Base-by-base conservation (phyloP, 2,888 invertebrate genomes). In the Eustalomyia histrio region DNA sequence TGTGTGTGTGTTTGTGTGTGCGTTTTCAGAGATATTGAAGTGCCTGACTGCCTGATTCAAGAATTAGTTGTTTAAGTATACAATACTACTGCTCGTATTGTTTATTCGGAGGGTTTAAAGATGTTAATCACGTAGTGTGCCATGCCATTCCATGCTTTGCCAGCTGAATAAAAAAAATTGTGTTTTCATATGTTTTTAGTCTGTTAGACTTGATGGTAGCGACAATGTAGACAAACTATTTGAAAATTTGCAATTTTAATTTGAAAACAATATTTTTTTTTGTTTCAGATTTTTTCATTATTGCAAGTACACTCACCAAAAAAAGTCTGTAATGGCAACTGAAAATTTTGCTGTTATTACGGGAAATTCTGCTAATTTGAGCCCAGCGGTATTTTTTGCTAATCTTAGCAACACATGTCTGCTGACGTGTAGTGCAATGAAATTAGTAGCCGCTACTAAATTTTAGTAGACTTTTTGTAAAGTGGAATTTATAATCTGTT, bases 201-300 rank as follows among this genome's bases (percentile, higher is more conserved):
- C 10, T 61, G 60, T 61, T 52, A 55, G 63, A 50, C 67, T 50
- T 12, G n/a, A n/a, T 14, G 24, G 18, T 7, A 64, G 14, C n/a
- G n/a, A n/a, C 35, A 58, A 53, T 64, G 43, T 33, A 80, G 76
- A 72, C 65, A 68, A 80, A 72, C 75, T 68, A 60, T 78, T 81
- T 76, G 50, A 76, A 74, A 74, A 81, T 78, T 81, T 81, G 78
- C 81, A 81, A 81, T 81, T 81, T 78, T 78, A 78, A 81, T 81
- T 81, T 78, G 12, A 71, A 74, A 68, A 68, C 47, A 64, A 68
- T 73, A 33, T 69, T 65, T 33, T n/a, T 50, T 33, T 14, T 12
- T 55, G 61, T 57, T 29, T 61, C 57, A 14, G 18, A 52, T 64
- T 76, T 60, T 68, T n/a, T 63, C 50, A 63, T 73, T 63, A 47